Evolutionary conservation across 2,113 vertebrate genomes (phyloP).

Genomic region (Herpetotheres cachinnans): DNA sequence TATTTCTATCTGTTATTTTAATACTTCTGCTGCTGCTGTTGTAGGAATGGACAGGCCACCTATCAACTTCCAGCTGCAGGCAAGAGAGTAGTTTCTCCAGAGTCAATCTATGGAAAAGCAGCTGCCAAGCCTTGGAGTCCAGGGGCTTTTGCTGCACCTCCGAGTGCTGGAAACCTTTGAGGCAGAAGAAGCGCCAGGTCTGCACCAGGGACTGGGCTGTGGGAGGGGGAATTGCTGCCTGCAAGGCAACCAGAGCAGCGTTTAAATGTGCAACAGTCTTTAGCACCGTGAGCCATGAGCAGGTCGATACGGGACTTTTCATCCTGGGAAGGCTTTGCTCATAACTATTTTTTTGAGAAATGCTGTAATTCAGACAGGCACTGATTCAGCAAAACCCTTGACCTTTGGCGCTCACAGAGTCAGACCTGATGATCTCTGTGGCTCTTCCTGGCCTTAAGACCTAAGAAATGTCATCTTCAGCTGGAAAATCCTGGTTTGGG

Average conservation of each 20-base stretch:
- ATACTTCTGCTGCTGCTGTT: not conserved
- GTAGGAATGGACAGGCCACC: not conserved
- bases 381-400: not conserved
- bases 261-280: not conserved
- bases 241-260: not conserved
- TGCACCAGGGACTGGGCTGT: not conserved
- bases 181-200: fast-evolving
- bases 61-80: not conserved
- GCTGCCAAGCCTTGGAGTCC: not conserved
- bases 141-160: not conserved
- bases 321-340: not conserved
- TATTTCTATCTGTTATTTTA: not conserved
- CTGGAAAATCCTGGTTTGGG: not conserved
- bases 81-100: not conserved
- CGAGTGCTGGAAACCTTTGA: not conserved
- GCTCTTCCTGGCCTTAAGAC: not conserved
- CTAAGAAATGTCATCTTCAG: fast-evolving
- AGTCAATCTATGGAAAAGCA: not conserved
- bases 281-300: fast-evolving
- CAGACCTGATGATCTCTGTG: fast-evolving
- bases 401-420: not conserved
- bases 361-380: not conserved
- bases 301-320: not conserved
- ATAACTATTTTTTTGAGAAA: not conserved
- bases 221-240: not conserved